Conservation (phyloP, 2,113 vertebrate species). For the Cinclus cinclus region DNA sequence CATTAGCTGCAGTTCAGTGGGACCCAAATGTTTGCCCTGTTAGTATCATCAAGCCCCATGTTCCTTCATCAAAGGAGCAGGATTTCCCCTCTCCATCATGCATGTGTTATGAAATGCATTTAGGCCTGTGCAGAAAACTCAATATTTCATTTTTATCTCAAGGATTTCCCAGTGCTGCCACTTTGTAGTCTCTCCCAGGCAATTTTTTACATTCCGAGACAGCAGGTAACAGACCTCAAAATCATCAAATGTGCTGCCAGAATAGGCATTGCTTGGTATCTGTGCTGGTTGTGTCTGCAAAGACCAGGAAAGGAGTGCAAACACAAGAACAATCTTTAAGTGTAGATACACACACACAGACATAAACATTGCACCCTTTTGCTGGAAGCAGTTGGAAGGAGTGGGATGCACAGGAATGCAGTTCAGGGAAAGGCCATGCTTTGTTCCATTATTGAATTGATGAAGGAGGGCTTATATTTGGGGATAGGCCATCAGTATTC, state of each 20-base stretch:
- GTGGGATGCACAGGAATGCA: neutral
- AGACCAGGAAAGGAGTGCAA: neutral
- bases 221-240: neutral
- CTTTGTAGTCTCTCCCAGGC: neutral
- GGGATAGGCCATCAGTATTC: neutral
- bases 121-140: neutral
- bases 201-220: neutral
- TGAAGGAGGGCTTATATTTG: neutral
- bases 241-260: neutral
- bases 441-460: neutral
- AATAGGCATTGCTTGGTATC: neutral
- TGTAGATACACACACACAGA: rapidly evolving
- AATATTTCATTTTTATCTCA: neutral
- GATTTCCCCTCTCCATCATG: neutral
- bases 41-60: neutral
- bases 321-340: neutral
- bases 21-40: neutral
- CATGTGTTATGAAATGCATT: neutral
- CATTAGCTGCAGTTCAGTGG: neutral
- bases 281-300: neutral
- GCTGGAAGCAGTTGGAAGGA: neutral
- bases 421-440: neutral
- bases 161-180: neutral
- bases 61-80: neutral
- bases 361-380: neutral